phyloP scores from a whole-genome alignment of 2,113 vertebrate genomes.

The Salvelinus sp. region DNA sequence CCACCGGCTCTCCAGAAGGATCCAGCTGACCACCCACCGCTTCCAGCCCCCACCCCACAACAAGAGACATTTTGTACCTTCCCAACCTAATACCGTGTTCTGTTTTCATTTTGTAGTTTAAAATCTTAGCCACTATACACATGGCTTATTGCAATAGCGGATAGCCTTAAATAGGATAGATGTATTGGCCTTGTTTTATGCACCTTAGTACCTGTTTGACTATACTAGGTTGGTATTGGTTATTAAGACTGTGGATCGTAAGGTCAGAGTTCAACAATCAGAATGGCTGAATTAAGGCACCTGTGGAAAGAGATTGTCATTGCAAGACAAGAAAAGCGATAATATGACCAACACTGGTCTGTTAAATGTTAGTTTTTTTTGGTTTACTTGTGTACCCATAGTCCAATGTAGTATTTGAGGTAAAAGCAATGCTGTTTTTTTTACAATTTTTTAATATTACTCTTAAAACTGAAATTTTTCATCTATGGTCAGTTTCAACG shows the following conservation, averaged over 20 bases:
- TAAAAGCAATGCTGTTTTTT: background rate
- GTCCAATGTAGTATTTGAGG: background rate
- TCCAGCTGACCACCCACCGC: constrained; percentile 34
- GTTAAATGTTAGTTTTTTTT: background rate
- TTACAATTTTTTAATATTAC: background rate
- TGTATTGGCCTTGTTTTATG: constrained; percentile 23
- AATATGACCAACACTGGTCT: background rate
- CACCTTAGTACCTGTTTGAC: constrained; percentile 26
- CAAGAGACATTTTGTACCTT: constrained; percentile 24
- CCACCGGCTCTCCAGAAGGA: background rate
- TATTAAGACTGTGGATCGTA: background rate
- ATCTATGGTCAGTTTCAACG: background rate
- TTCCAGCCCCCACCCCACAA: constrained; percentile 25
- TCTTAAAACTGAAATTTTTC: background rate
- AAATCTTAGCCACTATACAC: constrained; percentile 48
- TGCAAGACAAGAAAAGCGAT: background rate
- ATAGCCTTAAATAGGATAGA: constrained; percentile 18
- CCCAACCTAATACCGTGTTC: background rate
- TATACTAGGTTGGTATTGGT: background rate
- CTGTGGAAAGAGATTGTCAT: constrained; percentile 11
- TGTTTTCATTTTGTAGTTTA: constrained; percentile 28
- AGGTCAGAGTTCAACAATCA: background rate
- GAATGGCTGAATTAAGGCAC: constrained; percentile 2
- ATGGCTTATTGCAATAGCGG: constrained; percentile 30
- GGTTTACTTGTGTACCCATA: background rate